Conservation (phyloP, 2,888 invertebrate genomes). For the Digitonthophagus gazella region DNA sequence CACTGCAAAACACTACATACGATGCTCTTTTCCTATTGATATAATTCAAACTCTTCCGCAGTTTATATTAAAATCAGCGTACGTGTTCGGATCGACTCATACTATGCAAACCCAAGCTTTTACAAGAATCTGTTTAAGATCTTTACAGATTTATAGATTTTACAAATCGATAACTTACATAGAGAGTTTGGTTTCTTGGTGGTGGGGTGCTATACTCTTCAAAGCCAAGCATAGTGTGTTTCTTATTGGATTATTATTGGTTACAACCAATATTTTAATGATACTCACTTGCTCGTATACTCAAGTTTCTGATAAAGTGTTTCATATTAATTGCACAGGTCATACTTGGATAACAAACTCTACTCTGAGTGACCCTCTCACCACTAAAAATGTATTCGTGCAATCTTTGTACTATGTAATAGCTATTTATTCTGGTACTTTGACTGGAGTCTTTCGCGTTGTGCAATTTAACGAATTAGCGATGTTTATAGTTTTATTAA, state of each 20-base stretch:
- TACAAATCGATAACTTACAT: slow-evolving; percentile 14
- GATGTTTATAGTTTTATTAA: slow-evolving; percentile 12
- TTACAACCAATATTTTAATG: slow-evolving; percentile 17
- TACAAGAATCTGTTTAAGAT: slow-evolving; percentile 2
- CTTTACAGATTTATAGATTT: slow-evolving; percentile 19
- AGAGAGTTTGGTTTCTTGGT: slow-evolving; percentile 17
- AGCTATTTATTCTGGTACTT: slow-evolving; percentile 13
- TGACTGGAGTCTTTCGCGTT: slow-evolving; percentile 15
- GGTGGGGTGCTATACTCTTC: slow-evolving; percentile 20
- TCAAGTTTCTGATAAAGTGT: background rate
- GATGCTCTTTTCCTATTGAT: slow-evolving; percentile 27
- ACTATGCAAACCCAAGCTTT: background rate
- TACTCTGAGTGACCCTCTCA: background rate
- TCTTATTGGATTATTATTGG: slow-evolving; percentile 11
- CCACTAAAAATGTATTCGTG: background rate
- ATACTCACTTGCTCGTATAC: slow-evolving; percentile 20
- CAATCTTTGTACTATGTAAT: slow-evolving; percentile 15
- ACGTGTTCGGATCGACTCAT: slow-evolving; percentile 18
- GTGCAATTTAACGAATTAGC: background rate
- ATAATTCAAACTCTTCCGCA: slow-evolving; percentile 21
- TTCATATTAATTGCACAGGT: slow-evolving; percentile 12
- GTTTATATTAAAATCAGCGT: background rate
- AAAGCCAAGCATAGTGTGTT: slow-evolving; percentile 19
- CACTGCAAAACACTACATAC: slow-evolving; percentile 35
- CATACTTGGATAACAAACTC: slow-evolving; percentile 20